Evolutionary conservation across 2,113 vertebrate species (phyloP).

Genomic region (Romanogobio albipinnatus): DNA sequence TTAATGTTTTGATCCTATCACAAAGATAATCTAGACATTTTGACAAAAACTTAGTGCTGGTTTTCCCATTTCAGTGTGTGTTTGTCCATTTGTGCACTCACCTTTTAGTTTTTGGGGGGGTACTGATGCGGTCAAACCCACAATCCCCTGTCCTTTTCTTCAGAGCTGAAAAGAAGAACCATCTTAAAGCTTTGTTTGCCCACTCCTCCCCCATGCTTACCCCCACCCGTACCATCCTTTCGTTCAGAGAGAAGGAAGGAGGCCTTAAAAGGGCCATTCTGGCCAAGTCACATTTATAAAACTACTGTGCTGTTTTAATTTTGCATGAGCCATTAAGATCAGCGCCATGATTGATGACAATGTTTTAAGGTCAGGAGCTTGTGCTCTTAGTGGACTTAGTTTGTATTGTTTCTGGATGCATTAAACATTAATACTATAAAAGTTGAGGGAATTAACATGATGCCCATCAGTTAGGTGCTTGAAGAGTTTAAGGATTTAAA

Average conservation of each 20-base stretch:
- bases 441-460: not conserved
- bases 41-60: not conserved
- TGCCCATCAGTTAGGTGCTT: not conserved
- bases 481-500: not conserved
- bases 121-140: not conserved
- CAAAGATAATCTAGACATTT: not conserved
- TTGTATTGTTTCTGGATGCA: not conserved
- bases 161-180: not conserved
- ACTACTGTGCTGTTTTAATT: not conserved
- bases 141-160: conserved; percentile 10
- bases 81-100: not conserved
- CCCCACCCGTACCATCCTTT: conserved; percentile 46
- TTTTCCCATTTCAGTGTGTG: not conserved
- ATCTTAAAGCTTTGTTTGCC: conserved; percentile 61
- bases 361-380: conserved; percentile 17
- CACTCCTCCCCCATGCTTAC: conserved; percentile 40
- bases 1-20: not conserved
- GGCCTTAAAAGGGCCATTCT: conserved; percentile 50
- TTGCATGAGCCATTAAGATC: conserved; percentile 11
- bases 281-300: conserved; percentile 31
- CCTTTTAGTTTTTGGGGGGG: not conserved
- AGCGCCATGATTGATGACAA: not conserved
- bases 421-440: conserved; percentile 8
- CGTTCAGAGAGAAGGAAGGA: not conserved
- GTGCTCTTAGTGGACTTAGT: not conserved